Evolutionary conservation across 2,888 invertebrate genomes (phyloP), one percentile per base, ranked within the genome.

Genomic region (Acleris sparsana): DNA sequence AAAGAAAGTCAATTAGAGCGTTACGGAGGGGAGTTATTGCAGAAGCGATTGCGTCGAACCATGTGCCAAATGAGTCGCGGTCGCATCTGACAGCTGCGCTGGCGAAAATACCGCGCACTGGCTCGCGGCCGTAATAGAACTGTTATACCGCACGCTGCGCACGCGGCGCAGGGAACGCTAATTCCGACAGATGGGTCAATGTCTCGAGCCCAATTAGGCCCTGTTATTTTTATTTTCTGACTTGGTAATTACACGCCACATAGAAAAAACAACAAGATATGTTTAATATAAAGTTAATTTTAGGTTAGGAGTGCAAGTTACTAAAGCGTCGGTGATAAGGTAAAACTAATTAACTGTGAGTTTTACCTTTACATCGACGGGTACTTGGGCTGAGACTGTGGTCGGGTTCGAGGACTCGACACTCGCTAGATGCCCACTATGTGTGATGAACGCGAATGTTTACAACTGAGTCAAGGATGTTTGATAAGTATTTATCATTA

Each of bases 111-210:
- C 83, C 85, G 80, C 74, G 66, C 79, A 80, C 82, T 80, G 79
- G 79, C 79, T 80, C 84, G 81, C 83, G 86, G 84, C 82, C 78
- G 80, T 80, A 80, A 76, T 57, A 71, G 69, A 62, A 56, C 55
- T 66, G 67, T 63, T 70, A 67, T 70, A 77, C 70, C 25, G 75
- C 72, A 73, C 72, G 67, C 59, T 56, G 71, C 67, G 69, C 73
- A 72, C 73, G 77, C 77, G 33, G 75, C 79, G 39, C 11, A 39
- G 13, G 13, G 4, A 13, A 39, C 76, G 52, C 61, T 57, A 78
- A 70, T 73, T 63, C 62, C 71, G 77, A 79, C 77, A 86, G 88
- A 84, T 88, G 81, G 90, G 91, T 90, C 91, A 91, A 91, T 91
- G 91, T 90, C 89, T 91, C 72, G 84, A 80, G 77, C 79, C 83